Conservation (phyloP, 2,113 vertebrate genomes). For the Charina bottae region DNA sequence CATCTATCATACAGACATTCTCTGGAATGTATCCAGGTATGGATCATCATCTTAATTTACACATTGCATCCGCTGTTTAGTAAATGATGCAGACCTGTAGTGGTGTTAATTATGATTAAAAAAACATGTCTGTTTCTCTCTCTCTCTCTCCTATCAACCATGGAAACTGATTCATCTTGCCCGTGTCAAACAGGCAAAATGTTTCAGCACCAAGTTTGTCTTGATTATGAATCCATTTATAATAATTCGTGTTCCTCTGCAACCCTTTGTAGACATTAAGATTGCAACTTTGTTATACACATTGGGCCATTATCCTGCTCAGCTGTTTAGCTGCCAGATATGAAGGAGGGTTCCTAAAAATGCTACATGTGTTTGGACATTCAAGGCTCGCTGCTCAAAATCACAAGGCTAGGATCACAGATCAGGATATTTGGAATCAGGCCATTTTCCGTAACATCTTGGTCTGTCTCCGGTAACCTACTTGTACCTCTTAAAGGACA, state of each 20-base stretch:
- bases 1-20: conserved; percentile 18
- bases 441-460: neutral
- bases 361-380: neutral
- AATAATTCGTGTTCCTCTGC: neutral
- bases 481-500: neutral
- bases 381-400: neutral
- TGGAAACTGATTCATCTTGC: neutral
- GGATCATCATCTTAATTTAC: conserved; percentile 43
- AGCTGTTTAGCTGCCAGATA: neutral
- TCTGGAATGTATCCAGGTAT: neutral
- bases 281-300: neutral
- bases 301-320: neutral
- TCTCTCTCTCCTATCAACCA: neutral
- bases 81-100: conserved; percentile 20
- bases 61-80: conserved; percentile 27
- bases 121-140: conserved; percentile 19
- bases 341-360: neutral
- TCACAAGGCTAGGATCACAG: neutral
- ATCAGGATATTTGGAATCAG: too few species aligned
- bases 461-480: neutral
- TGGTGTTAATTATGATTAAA: conserved; percentile 4
- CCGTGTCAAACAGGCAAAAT: neutral
- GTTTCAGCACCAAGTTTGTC: neutral
- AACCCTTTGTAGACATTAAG: neutral
- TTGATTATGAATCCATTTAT: neutral